A percentile compares a stretch with the other conserved stretches of the same genome.
These are phyloP conservation scores for Sebastes elongatus DNA, from an alignment of 2,797 vertebrate species.

Conservation along the genomic window DNA sequence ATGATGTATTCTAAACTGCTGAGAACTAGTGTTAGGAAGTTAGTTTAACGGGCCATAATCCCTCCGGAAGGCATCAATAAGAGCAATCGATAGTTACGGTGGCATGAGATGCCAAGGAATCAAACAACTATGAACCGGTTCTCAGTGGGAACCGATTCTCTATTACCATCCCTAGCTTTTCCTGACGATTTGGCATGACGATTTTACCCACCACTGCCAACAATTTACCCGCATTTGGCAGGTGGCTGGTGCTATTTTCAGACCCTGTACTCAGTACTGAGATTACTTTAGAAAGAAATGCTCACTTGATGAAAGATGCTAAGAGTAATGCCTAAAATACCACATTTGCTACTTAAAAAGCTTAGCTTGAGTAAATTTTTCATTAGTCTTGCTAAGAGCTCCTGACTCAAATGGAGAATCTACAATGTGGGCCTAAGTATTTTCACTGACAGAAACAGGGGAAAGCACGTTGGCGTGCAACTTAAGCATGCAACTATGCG, in stretches of 20 bases:
- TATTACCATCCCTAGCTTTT: no score
- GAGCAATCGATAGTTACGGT: no score
- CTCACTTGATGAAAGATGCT: not conserved
- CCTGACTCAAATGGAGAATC: not conserved
- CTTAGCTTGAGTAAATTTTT: constrained; percentile 8
- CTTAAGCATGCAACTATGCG: not conserved
- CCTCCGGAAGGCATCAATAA: no score
- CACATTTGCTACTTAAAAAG: constrained; percentile 8
- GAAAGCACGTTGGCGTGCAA: not conserved
- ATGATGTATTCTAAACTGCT: no score
- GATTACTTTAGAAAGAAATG: not conserved
- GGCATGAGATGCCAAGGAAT: no score
- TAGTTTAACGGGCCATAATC: no score
- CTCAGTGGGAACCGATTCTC: no score
- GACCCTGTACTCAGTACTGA: not conserved
- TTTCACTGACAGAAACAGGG: not conserved
- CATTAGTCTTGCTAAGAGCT: not conserved
- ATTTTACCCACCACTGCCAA: no score
- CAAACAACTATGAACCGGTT: no score
- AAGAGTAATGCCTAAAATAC: not conserved
- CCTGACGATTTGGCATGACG: no score
- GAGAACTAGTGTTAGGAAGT: accelerated
- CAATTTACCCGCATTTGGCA: no score
- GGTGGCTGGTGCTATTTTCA: no score
- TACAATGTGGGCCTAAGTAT: not conserved